Conservation (phyloP, 2,113 vertebrate genomes). For the Ictalurus furcatus region DNA sequence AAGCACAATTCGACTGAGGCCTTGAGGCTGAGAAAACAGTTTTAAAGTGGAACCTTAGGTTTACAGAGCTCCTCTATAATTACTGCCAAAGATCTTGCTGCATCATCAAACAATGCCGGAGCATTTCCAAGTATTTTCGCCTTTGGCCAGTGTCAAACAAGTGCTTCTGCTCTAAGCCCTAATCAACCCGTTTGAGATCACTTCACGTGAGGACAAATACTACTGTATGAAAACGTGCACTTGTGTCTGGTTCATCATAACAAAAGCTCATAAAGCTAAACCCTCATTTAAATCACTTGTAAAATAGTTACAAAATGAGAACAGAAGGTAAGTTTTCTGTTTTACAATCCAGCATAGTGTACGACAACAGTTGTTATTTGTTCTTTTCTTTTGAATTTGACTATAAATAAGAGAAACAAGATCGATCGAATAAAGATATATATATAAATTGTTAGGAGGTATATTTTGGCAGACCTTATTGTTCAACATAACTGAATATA, state of each 20-base stretch:
- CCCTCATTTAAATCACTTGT: not conserved
- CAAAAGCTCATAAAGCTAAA: not conserved
- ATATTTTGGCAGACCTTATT: not conserved
- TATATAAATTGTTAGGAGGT: not conserved
- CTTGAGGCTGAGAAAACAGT: slow-evolving; percentile 29
- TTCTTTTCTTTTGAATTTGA: not conserved
- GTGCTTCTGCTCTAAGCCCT: slow-evolving; percentile 26
- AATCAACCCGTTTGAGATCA: slow-evolving; percentile 18
- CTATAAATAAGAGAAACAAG: not conserved
- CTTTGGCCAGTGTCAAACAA: slow-evolving; percentile 35
- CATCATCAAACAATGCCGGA: slow-evolving; percentile 43
- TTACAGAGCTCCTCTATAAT: slow-evolving; percentile 37
- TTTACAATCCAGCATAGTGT: not conserved
- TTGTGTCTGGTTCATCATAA: not conserved
- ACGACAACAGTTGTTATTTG: not conserved
- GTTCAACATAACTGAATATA: not conserved
- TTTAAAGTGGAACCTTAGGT: slow-evolving; percentile 31
- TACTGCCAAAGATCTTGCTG: slow-evolving; percentile 45
- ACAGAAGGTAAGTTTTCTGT: not conserved
- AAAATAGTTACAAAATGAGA: not conserved
- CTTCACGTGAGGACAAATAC: not conserved
- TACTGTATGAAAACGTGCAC: not conserved
- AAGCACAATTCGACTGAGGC: not conserved
- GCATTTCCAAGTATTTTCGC: not conserved
- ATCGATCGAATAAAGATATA: not conserved